Conservation (phyloP, 2,113 vertebrate species). For the Cebidichthys violaceus region DNA sequence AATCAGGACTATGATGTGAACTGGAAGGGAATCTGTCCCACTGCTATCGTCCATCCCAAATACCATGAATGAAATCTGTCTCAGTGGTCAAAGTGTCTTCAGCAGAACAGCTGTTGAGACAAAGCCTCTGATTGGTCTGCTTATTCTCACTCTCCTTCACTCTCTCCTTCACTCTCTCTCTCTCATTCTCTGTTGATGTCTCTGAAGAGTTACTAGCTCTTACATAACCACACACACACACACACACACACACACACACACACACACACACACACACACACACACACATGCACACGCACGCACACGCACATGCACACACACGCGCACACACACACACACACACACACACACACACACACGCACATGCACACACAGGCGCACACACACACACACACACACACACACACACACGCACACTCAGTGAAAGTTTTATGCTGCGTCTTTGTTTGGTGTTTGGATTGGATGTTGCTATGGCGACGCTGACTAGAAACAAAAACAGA, state of each 20-base stretch:
- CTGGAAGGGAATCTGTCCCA: too few relatives aligned
- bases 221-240: slow-evolving; percentile 27
- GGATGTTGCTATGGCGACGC: slow-evolving; percentile 56
- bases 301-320: too few relatives aligned
- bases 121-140: slow-evolving; percentile 26
- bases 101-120: background rate
- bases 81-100: background rate
- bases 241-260: too few relatives aligned
- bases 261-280: too few relatives aligned
- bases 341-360: too few relatives aligned
- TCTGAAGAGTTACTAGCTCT: slow-evolving; percentile 40
- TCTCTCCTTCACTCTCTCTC: too few relatives aligned
- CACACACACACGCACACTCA: background rate
- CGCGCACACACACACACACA: too few relatives aligned
- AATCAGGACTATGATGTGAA: too few relatives aligned
- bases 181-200: slow-evolving; percentile 38
- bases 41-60: too few relatives aligned
- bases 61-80: background rate
- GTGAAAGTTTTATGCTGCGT: slow-evolving; percentile 48
- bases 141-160: background rate
- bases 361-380: too few relatives aligned
- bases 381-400: slow-evolving; percentile 15
- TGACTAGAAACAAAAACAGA: slow-evolving; percentile 44
- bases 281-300: too few relatives aligned
- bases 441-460: slow-evolving; percentile 64